Evolutionary conservation across 1,140 invertebrate species (phyloP), one percentile per base, ranked within the genome.

Genomic region (Frieseomelitta varia): DNA sequence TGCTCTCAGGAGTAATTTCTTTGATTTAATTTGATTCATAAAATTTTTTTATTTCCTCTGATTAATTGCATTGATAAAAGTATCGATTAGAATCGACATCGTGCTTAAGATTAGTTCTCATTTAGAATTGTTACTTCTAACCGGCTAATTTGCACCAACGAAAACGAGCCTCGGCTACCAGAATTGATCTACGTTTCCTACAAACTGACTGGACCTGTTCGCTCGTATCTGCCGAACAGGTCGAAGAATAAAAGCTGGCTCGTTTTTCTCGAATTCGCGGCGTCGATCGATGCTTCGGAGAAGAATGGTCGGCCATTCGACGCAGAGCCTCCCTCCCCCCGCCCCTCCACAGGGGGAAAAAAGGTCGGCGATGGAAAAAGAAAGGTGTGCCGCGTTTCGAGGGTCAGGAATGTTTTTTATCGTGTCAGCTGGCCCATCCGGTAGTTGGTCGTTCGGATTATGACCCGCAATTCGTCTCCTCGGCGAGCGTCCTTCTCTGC

Each of bases 391-490:
- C 39, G 56, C 39, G 19, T 56, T 86, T 68, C 68, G 34, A 74
- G 51, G 83, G 82, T 47, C 81, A 84, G 58, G 77, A 68, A 80
- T 84, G 78, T 80, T 84, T 84, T 80, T 84, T 84, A 84, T 84
- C 69, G 78, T 80, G 83, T 80, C 83, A 84, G 83, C 83, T 84
- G 83, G 77, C 34, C 77, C 82, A 84, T 73, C 58, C 51, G 53
- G 51, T 67, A 61, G 55, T 61, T 11, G 58, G 24, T 27, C 56
- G 56, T 24, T 51, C 21, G 58, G 78, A 39, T 80, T 84, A 80
- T 74, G 61, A 61, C 24, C 51, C n/a, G 78, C n/a, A 69, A 84
- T 85, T 78, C 68, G 73, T 83, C 56, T 77, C n/a, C 63, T 69
- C 53, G 39, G 55, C 56, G 82, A 71, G 12, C 77, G 27, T 4